Evolutionary conservation across 2,888 invertebrate genomes (phyloP), one percentile per base, ranked within the genome.

Genomic region (Euphydryas editha): DNA sequence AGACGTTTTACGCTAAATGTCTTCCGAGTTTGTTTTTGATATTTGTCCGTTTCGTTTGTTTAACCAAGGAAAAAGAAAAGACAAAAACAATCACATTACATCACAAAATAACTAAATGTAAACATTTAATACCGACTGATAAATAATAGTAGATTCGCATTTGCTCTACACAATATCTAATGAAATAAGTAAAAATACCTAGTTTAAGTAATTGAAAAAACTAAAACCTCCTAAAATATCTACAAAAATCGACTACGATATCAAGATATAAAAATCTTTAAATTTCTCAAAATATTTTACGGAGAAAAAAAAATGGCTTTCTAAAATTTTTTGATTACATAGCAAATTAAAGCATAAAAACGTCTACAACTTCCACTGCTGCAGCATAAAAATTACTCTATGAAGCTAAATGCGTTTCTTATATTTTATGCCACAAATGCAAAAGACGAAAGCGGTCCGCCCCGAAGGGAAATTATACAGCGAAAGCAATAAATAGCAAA

Each of bases 391-490:
- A 59, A 39, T 49, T 6, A 36, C 21, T 55, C 36, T 30, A 54
- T 44, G 42, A 21, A 65, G 37, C 30, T 61, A 56, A 56, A 49
- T 44, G 54, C 37, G 39, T 54, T 59, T 42, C 18, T 51, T 67
- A 37, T 17, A 59, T 69, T 60, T 56, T 59, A 47, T 55, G 24
- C 67, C 59, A 51, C 65, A 62, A 63, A 65, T 60, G 69, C 63
- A 56, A 63, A 67, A 64, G 59, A 65, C 57, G 74, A 64, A 59
- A 57, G 59, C 51, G 64, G 61, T 68, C 37, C 47, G 62, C 64
- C 67, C 77, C 74, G 68, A 72, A 75, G 78, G 78, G 77, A 79
- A 79, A 79, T 79, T 75, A 77, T 73, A 70, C 59, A 20, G 49
- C 62, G 62, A 47, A 67, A 58, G 72, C 74, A 78, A 76, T 76